Conservation (phyloP, 2,888 invertebrate genomes). For the Noctua comes region DNA sequence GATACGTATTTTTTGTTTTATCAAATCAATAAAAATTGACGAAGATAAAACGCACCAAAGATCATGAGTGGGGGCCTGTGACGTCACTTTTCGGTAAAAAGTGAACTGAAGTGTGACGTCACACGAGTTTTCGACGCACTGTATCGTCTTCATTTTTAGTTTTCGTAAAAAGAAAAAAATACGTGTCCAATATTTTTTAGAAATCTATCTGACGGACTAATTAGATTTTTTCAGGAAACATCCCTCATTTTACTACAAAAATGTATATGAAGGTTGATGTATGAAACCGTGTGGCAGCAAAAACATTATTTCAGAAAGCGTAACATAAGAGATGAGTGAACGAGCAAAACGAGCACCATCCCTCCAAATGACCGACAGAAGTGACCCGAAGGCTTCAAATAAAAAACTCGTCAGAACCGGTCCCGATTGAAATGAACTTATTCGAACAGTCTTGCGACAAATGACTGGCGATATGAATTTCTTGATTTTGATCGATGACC, state of each 20-base stretch:
- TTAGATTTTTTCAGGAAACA: no score
- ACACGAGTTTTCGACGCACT: no score
- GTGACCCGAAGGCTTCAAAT: slow-evolving; percentile 61
- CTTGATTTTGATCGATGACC: slow-evolving; percentile 59
- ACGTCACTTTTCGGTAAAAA: no score
- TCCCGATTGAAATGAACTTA: slow-evolving; percentile 70
- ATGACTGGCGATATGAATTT: slow-evolving; percentile 71
- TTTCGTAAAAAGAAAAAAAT: no score
- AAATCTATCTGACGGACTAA: no score
- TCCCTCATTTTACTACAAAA: neutral
- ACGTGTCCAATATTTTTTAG: no score
- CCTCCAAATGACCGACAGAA: slow-evolving; percentile 59
- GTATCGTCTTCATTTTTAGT: no score
- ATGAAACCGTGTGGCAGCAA: slow-evolving; percentile 5
- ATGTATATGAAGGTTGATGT: neutral
- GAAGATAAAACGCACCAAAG: no score
- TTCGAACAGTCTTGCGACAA: slow-evolving; percentile 67
- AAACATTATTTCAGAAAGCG: slow-evolving; percentile 24
- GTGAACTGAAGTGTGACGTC: no score
- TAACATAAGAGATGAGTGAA: slow-evolving; percentile 12
- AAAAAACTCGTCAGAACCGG: slow-evolving; percentile 69
- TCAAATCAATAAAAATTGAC: no score
- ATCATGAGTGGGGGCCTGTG: no score
- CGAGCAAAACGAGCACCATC: slow-evolving; percentile 7
- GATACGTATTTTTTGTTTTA: no score